A percentile compares a stretch with the other conserved stretches of the same genome.
These are phyloP conservation scores for Parnassius orleans DNA, from an alignment of 2,888 invertebrate genomes.

Conservation along the genomic window DNA sequence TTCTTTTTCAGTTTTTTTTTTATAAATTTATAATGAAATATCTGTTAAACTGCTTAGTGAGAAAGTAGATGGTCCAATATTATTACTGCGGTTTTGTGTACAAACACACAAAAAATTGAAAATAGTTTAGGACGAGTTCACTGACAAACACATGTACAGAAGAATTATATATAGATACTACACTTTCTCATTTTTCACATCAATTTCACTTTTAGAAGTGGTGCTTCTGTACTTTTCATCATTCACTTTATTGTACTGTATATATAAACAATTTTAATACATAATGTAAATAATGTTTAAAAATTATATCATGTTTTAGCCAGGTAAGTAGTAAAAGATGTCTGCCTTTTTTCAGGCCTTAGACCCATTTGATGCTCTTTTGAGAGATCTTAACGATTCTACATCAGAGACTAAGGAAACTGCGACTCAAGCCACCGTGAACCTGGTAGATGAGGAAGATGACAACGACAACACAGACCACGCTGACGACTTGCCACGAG, in stretches of 20 bases:
- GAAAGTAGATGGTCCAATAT: too few species aligned
- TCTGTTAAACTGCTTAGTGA: too few species aligned
- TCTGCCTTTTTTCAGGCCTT: conserved; percentile 48
- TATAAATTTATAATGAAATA: too few species aligned
- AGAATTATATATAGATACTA: too few species aligned
- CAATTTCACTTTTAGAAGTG: too few species aligned
- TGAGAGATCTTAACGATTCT: conserved; percentile 59
- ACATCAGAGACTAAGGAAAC: conserved; percentile 45
- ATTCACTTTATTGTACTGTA: not conserved
- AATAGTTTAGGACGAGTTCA: too few species aligned
- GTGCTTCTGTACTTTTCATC: too few species aligned
- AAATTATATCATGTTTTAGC: not conserved
- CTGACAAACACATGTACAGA: too few species aligned
- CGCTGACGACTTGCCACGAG: conserved; percentile 32
- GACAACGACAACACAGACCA: conserved; percentile 49
- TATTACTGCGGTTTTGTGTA: too few species aligned
- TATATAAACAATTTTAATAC: not conserved
- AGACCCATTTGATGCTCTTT: conserved; percentile 73
- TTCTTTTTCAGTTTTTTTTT: too few species aligned
- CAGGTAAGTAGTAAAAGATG: not conserved
- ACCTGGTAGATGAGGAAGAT: conserved; percentile 64
- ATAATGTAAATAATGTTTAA: not conserved
- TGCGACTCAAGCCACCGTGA: conserved; percentile 40
- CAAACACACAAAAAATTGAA: too few species aligned
- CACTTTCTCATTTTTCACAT: too few species aligned